Conservation (phyloP, 2,797 vertebrate species). For the Furcifer pardalis region DNA sequence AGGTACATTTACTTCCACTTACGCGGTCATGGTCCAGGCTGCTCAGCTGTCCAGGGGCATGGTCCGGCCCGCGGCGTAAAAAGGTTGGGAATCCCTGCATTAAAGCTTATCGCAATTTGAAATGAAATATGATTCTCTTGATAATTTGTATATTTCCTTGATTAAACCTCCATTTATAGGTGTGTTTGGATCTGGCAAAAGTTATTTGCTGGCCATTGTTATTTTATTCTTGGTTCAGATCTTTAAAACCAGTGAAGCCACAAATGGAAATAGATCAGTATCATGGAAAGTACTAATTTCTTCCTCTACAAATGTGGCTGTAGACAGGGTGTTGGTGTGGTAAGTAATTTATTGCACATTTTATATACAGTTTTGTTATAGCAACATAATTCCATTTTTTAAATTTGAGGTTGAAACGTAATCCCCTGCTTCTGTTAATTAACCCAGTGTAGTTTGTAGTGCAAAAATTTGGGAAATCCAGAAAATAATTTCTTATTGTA, state of each 20-base stretch:
- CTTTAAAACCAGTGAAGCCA: slow-evolving; percentile 73
- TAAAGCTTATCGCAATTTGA: neutral
- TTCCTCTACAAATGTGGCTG: slow-evolving; percentile 81
- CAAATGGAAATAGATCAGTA: slow-evolving; percentile 33
- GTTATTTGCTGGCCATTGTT: slow-evolving; percentile 80
- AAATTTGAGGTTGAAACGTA: no score
- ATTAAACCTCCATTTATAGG: slow-evolving; percentile 68
- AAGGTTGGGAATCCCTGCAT: no score
- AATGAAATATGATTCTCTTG: neutral
- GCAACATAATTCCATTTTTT: neutral
- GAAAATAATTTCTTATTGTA: slow-evolving; percentile 26
- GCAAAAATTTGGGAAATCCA: neutral
- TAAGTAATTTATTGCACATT: slow-evolving; percentile 55
- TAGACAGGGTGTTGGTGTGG: slow-evolving; percentile 82
- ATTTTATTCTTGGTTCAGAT: slow-evolving; percentile 79
- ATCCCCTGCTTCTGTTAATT: neutral
- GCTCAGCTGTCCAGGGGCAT: no score
- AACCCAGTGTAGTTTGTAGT: neutral
- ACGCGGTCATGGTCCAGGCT: no score
- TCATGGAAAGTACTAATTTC: slow-evolving; percentile 81
- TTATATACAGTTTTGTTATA: neutral
- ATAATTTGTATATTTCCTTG: slow-evolving; percentile 10
- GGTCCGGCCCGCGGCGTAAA: no score
- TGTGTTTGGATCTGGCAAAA: slow-evolving; percentile 84
- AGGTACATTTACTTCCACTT: no score